Conservation (phyloP, 2,888 invertebrate species). For the Tenodera sinensis region DNA sequence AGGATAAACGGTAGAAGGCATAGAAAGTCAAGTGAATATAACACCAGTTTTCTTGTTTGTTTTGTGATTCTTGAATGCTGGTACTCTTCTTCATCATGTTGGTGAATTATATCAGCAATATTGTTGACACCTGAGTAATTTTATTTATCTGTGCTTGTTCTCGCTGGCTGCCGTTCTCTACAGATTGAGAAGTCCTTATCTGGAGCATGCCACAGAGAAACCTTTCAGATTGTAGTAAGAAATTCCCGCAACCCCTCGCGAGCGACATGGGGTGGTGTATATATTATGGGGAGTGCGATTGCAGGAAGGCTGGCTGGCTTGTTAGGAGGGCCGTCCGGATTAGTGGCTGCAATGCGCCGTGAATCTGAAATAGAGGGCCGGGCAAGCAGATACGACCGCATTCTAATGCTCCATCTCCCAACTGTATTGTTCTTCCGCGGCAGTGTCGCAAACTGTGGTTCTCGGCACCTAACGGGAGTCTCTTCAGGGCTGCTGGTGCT, state of each 20-base stretch:
- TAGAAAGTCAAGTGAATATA: no score
- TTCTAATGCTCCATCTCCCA: conserved; percentile 3
- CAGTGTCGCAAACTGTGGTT: not conserved
- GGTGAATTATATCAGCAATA: no score
- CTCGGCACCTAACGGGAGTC: not conserved
- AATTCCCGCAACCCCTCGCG: not conserved
- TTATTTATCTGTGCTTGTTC: no score
- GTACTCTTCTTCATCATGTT: no score
- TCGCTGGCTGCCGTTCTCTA: not conserved
- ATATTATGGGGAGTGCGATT: conserved; percentile 11
- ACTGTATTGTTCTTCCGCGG: not conserved
- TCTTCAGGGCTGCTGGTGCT: no score
- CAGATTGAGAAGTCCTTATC: not conserved
- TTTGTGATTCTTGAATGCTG: no score
- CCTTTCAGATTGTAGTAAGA: not conserved
- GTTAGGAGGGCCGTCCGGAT: conserved; percentile 16
- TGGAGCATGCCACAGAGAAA: not conserved
- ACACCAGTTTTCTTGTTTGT: no score
- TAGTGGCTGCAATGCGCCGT: conserved; percentile 11
- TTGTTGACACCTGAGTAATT: no score
- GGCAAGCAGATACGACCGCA: conserved; percentile 10
- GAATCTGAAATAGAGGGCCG: conserved; percentile 16
- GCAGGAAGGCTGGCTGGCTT: not conserved
- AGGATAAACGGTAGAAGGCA: no score
- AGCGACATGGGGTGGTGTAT: not conserved